Conservation (phyloP, 1,140 invertebrate genomes). For the Venturia canescens region DNA sequence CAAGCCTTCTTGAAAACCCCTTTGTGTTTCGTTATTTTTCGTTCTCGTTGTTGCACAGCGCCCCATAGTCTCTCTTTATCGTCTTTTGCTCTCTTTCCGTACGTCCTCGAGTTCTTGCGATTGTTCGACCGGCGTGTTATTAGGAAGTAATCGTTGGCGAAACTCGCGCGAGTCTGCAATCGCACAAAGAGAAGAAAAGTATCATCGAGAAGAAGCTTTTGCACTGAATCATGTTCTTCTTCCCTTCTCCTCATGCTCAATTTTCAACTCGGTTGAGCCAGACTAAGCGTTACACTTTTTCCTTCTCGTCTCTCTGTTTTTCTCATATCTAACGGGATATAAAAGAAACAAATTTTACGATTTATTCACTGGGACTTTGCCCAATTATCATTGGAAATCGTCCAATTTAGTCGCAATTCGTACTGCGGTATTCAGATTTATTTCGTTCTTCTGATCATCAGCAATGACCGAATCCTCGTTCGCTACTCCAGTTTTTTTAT, state of each 20-base stretch:
- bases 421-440: too few relatives aligned
- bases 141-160: constrained; percentile 26
- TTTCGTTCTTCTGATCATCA: too few relatives aligned
- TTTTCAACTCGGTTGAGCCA: neutral
- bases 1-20: neutral
- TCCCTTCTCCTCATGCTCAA: neutral
- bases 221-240: neutral
- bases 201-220: neutral
- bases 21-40: neutral
- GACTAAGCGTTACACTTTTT: neutral
- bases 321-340: neutral
- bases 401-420: too few relatives aligned
- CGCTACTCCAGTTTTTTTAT: too few relatives aligned
- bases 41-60: neutral
- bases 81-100: constrained; percentile 1
- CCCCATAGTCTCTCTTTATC: neutral
- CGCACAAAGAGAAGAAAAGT: constrained; percentile 22
- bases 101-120: constrained; percentile 11
- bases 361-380: neutral
- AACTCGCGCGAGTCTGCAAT: neutral
- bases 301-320: too few relatives aligned
- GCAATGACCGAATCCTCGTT: too few relatives aligned
- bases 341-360: neutral
- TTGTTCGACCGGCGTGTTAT: constrained; percentile 20
- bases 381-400: too few relatives aligned